A percentile compares a stretch with the other conserved stretches of the same genome.
Evolutionary conservation across 2,888 invertebrate species (phyloP).

Genomic region (Mechanitis mazaeus): DNA sequence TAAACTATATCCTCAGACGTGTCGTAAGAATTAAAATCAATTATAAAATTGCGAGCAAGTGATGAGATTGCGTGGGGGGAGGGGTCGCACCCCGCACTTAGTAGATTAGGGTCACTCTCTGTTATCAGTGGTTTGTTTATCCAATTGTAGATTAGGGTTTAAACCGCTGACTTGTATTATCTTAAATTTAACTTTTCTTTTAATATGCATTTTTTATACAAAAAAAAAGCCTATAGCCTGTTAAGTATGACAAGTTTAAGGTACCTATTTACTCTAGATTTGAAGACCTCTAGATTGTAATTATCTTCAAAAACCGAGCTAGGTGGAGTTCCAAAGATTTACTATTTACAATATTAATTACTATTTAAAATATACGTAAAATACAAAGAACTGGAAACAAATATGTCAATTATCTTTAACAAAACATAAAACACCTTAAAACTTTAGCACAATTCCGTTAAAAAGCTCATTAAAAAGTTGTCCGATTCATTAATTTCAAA

Average conservation of each 20-base stretch:
- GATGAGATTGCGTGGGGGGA: conserved; percentile 14
- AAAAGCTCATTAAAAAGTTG: conserved; percentile 68
- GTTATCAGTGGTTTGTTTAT: conserved; percentile 25
- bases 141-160: conserved; percentile 23
- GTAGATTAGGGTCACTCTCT: conserved; percentile 30
- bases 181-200: neutral
- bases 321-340: too few species aligned
- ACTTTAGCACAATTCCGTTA: conserved; percentile 25
- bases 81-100: conserved; percentile 19
- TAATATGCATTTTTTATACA: conserved; percentile 8
- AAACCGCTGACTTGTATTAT: conserved; percentile 8
- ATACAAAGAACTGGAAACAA: too few species aligned
- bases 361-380: too few species aligned
- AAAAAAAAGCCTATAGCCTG: too few species aligned
- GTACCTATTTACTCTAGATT: too few species aligned
- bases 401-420: too few species aligned
- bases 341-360: too few species aligned
- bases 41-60: conserved; percentile 10
- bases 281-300: too few species aligned
- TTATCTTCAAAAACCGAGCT: too few species aligned
- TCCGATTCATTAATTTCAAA: conserved; percentile 54
- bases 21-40: conserved; percentile 10
- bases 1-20: neutral
- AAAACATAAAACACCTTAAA: too few species aligned
- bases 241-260: too few species aligned